These are phyloP conservation scores for Benthosema pterotum DNA, from an alignment of 2,797 vertebrate genomes.

Conservation along the genomic window DNA sequence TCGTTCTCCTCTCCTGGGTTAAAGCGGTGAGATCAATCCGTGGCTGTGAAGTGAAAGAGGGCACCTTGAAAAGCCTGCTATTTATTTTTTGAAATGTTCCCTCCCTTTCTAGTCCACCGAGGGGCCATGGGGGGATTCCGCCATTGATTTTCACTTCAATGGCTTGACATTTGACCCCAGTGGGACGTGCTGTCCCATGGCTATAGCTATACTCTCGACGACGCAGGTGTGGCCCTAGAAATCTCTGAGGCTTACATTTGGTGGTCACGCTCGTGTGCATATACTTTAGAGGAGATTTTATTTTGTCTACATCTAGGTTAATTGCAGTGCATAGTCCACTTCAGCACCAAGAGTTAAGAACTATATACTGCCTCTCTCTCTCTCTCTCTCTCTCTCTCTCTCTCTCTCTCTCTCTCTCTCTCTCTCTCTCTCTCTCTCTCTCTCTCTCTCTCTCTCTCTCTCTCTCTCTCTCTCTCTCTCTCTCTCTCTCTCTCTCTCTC, in stretches of 20 bases:
- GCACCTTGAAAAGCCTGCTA: conserved; percentile 76
- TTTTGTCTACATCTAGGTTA: conserved; percentile 36
- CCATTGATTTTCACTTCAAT: conserved; percentile 81
- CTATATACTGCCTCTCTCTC: not conserved
- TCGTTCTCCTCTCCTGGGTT: conserved; percentile 59
- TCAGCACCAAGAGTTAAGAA: conserved; percentile 32
- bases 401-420: no score
- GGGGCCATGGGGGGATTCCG: conserved; percentile 61
- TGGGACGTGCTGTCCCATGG: conserved; percentile 53
- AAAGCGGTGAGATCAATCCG: conserved; percentile 70
- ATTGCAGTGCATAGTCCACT: conserved; percentile 41
- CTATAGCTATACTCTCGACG: conserved; percentile 27
- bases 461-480: not conserved
- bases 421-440: no score
- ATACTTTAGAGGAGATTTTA: conserved; percentile 42
- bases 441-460: no score
- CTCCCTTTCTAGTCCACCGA: conserved; percentile 69
- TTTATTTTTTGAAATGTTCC: conserved; percentile 79
- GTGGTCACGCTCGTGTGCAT: conserved; percentile 46
- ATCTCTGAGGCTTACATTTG: conserved; percentile 32
- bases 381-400: no score
- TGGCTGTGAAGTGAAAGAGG: conserved; percentile 74
- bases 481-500: no score
- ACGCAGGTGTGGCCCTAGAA: conserved; percentile 54
- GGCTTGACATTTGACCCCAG: conserved; percentile 68